Base-by-base conservation (phyloP, 1,140 invertebrate genomes). In the Drosophila equinoxialis region DNA sequence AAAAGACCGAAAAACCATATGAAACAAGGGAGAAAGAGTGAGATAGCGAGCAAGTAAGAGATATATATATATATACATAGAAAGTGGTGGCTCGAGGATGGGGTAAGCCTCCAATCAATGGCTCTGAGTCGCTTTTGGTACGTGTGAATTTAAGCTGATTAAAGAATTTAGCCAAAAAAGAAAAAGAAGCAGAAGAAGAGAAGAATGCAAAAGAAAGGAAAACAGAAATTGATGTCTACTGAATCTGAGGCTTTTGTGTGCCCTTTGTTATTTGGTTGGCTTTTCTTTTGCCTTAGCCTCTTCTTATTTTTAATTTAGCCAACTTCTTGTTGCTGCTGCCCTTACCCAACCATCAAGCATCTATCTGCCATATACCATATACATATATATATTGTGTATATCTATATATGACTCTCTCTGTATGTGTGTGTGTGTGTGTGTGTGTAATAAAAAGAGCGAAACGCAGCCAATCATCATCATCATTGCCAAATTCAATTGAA, bases 111-210 rank as follows among this genome's bases (percentile, higher is more conserved):
- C 80, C 81, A 84, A 90, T 90, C 87, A 90, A 90, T 90, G 84
- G 85, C 85, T 89, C 67, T 89, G 82, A 85, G 77, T 84, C 85
- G 84, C 81, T 84, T 89, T 81, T 69, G 83, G 68, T 90, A 90
- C 87, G 87, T 90, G 87, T 90, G 87, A 90, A 91, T 90, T 91
- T 90, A 90, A 90, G 87, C 87, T 90, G 87, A 90, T 90, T 90
- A 90, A 90, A 84, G 87, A 79, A 90, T 90, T 90, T 90, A 81
- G 73, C 83, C 42, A 54, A 64, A 65, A 48, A 33, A 74, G 54
- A 51, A 35, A 48, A 39, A 55, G 37, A 41, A 57, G 33, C 13
- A 68, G 61, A 45, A 37, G 14, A 26, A 23, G 60, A 61, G 64
- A 72, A 83, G 55, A 81, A 62, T 65, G 73, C 72, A n/a, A 51